Evolutionary conservation across 2,113 vertebrate species (phyloP).

Genomic region (Triplophysa siluroides): DNA sequence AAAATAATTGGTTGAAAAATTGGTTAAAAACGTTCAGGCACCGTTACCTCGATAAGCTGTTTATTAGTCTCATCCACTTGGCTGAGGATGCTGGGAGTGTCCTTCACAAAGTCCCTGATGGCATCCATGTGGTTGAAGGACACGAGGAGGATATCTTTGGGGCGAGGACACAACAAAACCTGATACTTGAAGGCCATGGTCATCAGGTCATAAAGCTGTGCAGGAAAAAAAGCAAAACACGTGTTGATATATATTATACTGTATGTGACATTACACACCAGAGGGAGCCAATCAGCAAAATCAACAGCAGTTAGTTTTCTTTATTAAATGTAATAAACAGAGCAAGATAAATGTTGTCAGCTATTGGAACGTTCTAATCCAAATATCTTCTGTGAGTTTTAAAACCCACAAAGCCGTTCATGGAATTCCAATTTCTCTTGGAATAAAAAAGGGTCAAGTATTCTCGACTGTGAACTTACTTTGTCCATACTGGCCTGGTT

Average conservation of each 20-base stretch:
- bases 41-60: conserved; percentile 83
- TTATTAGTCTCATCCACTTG: conserved; percentile 91
- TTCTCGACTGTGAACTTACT: conserved; percentile 65
- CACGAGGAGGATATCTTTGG: conserved; percentile 91
- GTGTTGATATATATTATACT: not conserved
- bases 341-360: not conserved
- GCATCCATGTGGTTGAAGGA: conserved; percentile 97
- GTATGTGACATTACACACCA: conserved; percentile 49
- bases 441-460: not conserved
- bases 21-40: not conserved
- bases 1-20: not conserved
- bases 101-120: conserved; percentile 90
- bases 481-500: conserved; percentile 99
- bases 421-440: not conserved
- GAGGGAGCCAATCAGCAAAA: conserved; percentile 57
- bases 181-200: conserved; percentile 99
- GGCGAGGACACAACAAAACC: conserved; percentile 89
- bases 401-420: not conserved
- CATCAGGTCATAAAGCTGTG: conserved; percentile 97
- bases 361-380: no score
- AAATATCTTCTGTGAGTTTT: not conserved
- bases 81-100: conserved; percentile 84
- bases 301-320: not conserved
- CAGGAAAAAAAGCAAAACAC: conserved; percentile 34
- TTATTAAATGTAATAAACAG: not conserved